A percentile compares a stretch with the other conserved stretches of the same genome.
Conservation (phyloP, 2,797 vertebrate species). For the Gobionotothen gibberifrons region DNA sequence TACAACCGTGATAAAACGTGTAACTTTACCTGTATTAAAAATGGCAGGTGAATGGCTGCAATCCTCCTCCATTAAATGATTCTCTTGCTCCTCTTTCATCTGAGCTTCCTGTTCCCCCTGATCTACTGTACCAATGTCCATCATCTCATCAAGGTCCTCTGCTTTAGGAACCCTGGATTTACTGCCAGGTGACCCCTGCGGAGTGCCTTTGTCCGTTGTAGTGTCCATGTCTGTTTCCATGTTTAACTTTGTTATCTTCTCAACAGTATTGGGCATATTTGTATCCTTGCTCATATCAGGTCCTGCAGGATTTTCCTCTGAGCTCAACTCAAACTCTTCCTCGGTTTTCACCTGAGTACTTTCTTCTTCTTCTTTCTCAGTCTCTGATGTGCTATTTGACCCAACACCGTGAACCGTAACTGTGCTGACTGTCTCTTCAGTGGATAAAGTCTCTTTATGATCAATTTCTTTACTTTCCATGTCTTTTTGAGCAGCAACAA, state of each 20-base stretch:
- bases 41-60: constrained; percentile 21
- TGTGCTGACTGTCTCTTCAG: constrained; percentile 10
- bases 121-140: constrained; percentile 75
- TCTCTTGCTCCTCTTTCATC: constrained; percentile 68
- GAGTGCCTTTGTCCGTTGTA: neutral
- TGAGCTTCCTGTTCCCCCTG: constrained; percentile 76
- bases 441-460: neutral
- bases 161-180: constrained; percentile 11
- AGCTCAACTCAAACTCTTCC: constrained; percentile 46
- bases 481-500: constrained; percentile 10
- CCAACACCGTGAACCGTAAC: neutral
- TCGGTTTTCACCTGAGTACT: constrained; percentile 1
- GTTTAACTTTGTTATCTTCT: constrained; percentile 7
- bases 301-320: constrained; percentile 7
- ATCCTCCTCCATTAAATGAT: constrained; percentile 15
- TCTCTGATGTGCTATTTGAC: neutral
- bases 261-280: constrained; percentile 3
- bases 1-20: neutral
- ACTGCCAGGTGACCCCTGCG: neutral
- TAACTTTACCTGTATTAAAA: constrained; percentile 50
- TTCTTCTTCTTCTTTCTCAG: constrained; percentile 9
- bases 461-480: constrained; percentile 6
- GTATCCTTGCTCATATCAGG: constrained; percentile 5
- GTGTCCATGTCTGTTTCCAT: neutral
- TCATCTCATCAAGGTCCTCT: constrained; percentile 72